These are phyloP conservation scores for Pica pica DNA, from an alignment of 2,113 vertebrate species.

Conservation along the genomic window DNA sequence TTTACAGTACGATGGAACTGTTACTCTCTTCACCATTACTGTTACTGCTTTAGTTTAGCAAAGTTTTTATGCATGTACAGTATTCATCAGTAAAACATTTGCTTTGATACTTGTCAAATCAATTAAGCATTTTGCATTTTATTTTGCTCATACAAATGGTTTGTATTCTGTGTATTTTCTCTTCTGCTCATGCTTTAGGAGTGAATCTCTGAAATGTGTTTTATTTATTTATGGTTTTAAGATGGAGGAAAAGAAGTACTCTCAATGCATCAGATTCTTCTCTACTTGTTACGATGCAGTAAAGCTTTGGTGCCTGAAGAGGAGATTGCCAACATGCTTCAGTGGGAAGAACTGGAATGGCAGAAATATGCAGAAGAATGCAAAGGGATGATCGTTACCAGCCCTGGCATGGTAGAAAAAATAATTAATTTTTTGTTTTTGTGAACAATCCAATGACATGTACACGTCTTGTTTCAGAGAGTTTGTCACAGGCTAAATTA, in stretches of 20 bases:
- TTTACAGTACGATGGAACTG: neutral
- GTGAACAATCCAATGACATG: neutral
- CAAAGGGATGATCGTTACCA: slow-evolving; percentile 99
- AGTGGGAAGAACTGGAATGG: slow-evolving; percentile 98
- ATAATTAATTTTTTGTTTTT: neutral
- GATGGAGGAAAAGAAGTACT: slow-evolving; percentile 97
- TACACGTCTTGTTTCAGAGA: neutral
- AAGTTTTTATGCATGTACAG: neutral
- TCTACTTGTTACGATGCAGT: slow-evolving; percentile 89
- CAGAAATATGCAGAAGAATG: slow-evolving; percentile 98
- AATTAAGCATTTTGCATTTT: neutral
- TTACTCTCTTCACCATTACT: neutral
- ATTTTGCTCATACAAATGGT: neutral
- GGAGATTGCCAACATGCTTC: slow-evolving; percentile 97
- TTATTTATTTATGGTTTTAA: slow-evolving; percentile 56
- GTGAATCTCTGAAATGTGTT: neutral
- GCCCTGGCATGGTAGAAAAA: slow-evolving; percentile 89
- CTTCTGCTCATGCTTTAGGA: neutral
- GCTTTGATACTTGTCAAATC: neutral
- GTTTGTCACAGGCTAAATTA: neutral
- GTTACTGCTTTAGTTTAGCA: slow-evolving; percentile 17
- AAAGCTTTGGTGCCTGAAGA: slow-evolving; percentile 93
- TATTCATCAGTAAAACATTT: slow-evolving; percentile 43
- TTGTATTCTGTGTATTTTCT: neutral
- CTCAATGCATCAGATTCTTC: slow-evolving; percentile 97